A percentile compares a stretch with the other conserved stretches of the same genome.
Evolutionary conservation across 2,113 vertebrate genomes (phyloP).

Genomic region (Chaetura pelagica): DNA sequence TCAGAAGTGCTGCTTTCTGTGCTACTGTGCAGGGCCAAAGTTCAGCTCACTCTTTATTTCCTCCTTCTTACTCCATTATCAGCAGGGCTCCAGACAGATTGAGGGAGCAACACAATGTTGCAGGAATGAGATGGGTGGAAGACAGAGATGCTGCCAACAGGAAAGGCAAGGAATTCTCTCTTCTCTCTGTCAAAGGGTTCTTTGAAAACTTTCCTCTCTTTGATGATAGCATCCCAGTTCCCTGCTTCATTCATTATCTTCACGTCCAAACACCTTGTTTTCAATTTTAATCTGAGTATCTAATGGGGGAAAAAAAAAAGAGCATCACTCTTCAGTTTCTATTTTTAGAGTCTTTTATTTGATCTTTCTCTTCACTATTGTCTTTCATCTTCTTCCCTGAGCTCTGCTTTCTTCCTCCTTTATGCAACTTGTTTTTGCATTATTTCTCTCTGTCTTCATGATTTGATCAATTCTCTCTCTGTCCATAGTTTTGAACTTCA

Average conservation of each 20-base stretch:
- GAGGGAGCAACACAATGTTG: background rate
- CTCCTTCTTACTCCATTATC: background rate
- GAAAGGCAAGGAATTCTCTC: background rate
- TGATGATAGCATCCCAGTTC: background rate
- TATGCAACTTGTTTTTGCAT: background rate
- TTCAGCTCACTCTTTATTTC: background rate
- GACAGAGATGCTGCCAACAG: background rate
- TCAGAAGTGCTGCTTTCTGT: background rate
- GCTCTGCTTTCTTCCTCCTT: background rate
- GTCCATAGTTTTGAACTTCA: background rate
- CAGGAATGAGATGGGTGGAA: background rate
- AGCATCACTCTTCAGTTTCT: background rate
- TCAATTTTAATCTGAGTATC: background rate
- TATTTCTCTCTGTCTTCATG: background rate
- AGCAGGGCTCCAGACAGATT: background rate
- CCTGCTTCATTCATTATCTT: background rate
- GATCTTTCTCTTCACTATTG: background rate
- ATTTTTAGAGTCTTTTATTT: background rate
- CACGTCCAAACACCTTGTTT: background rate
- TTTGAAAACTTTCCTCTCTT: background rate
- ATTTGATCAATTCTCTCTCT: background rate
- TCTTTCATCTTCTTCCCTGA: background rate
- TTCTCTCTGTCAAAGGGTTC: background rate
- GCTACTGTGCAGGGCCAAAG: background rate
- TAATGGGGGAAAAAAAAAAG: background rate